Percentiles rank a stretch among this genome's conserved stretches.
These are phyloP conservation scores for Oryctes rhinoceros DNA, from an alignment of 1,140 invertebrate genomes.

Conservation along the genomic window DNA sequence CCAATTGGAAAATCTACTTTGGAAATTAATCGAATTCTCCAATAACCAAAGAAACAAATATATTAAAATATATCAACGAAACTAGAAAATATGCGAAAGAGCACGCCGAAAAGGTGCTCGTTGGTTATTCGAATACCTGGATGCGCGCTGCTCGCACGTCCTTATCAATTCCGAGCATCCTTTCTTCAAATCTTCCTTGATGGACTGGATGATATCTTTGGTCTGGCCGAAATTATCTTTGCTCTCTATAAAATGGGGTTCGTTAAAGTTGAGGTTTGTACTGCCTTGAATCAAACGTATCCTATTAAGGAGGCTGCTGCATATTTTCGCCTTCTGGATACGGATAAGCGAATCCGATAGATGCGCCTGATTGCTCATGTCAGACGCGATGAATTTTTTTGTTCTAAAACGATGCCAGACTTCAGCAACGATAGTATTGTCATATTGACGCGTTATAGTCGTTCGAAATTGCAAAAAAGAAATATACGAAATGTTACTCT, in stretches of 20 bases:
- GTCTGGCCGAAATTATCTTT: neutral
- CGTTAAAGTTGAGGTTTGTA: constrained; percentile 14
- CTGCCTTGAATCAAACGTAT: constrained; percentile 24
- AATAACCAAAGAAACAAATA: no score
- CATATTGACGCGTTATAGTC: no score
- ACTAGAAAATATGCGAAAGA: no score
- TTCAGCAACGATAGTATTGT: no score
- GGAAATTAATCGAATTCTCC: no score
- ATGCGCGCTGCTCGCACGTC: neutral
- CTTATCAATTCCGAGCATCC: constrained; percentile 3
- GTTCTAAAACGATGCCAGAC: no score
- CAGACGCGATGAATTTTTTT: neutral
- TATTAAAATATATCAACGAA: no score
- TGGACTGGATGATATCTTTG: constrained; percentile 19
- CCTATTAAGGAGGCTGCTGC: constrained; percentile 25
- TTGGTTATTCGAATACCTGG: neutral
- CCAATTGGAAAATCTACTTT: no score
- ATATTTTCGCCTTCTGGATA: neutral
- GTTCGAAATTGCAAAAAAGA: no score
- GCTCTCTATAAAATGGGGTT: constrained; percentile 28
- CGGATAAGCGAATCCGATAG: neutral
- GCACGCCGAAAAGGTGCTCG: no score
- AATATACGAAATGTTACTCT: no score
- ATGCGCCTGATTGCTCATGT: neutral
- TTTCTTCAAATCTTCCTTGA: constrained; percentile 12